Evolutionary conservation across 2,888 invertebrate genomes (phyloP).

Genomic region (Melinaea marsaeus): DNA sequence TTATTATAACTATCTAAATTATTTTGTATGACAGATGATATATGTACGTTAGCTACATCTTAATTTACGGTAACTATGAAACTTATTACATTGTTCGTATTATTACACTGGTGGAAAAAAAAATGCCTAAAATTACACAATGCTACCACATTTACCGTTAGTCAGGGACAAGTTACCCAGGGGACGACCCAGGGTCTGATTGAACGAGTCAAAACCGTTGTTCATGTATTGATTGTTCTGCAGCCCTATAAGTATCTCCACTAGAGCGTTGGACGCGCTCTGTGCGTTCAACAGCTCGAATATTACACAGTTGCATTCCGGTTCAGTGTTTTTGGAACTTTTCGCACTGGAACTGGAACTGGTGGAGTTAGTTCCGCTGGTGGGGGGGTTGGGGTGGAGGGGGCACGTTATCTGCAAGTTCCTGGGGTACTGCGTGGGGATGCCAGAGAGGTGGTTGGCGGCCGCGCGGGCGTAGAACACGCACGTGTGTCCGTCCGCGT

Average conservation of each 20-base stretch:
- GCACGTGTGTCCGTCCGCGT: conserved; percentile 77
- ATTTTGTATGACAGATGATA: not conserved
- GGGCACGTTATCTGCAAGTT: conserved; percentile 64
- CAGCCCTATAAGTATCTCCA: conserved; percentile 65
- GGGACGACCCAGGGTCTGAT: conserved; percentile 55
- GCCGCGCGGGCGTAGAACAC: conserved; percentile 74
- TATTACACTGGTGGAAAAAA: not conserved
- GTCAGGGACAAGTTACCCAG: conserved; percentile 60
- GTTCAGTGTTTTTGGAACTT: conserved; percentile 59
- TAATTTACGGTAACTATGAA: conserved; percentile 3
- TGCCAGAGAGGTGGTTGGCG: conserved; percentile 70
- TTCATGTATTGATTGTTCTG: conserved; percentile 72
- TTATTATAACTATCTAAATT: not conserved
- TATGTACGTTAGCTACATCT: not conserved
- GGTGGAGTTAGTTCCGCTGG: conserved; percentile 38
- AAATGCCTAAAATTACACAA: conserved; percentile 48
- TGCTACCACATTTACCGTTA: conserved; percentile 70
- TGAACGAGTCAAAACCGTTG: conserved; percentile 55
- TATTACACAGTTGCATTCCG: conserved; percentile 71
- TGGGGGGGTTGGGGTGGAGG: conserved; percentile 57
- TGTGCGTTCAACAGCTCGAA: conserved; percentile 69
- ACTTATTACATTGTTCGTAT: not conserved
- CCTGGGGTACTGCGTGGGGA: conserved; percentile 61
- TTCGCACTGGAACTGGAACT: conserved; percentile 39
- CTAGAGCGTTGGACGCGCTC: conserved; percentile 66